These are phyloP conservation scores for Cephalopholis sonnerati DNA, from an alignment of 2,113 vertebrate genomes.

Conservation along the genomic window DNA sequence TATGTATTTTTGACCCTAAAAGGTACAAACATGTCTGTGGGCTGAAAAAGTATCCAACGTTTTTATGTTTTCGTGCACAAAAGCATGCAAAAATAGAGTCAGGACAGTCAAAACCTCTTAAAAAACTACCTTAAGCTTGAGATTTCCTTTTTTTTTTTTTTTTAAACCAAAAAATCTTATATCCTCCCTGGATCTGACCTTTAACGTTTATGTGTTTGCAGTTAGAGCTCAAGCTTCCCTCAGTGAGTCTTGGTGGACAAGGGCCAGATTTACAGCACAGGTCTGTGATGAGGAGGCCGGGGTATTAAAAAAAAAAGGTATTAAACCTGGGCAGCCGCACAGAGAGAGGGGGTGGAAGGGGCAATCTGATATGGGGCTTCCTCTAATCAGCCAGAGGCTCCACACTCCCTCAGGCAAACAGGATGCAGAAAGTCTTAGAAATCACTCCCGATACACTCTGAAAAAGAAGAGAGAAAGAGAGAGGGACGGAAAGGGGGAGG, in stretches of 20 bases:
- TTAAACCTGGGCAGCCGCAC: slow-evolving; percentile 53
- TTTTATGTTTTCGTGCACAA: too few relatives aligned
- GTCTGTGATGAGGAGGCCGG: slow-evolving; percentile 28
- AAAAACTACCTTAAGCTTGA: neutral
- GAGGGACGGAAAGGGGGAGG: neutral
- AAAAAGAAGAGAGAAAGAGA: slow-evolving; percentile 2
- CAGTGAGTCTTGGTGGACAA: neutral
- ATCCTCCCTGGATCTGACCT: neutral
- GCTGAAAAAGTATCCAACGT: too few relatives aligned
- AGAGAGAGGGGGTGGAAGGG: slow-evolving; percentile 9
- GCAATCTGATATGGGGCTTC: slow-evolving; percentile 73
- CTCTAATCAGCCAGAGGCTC: slow-evolving; percentile 83
- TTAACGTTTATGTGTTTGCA: neutral
- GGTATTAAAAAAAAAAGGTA: slow-evolving; percentile 45
- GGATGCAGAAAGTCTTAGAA: slow-evolving; percentile 62
- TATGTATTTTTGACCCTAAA: too few relatives aligned
- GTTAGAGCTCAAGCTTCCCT: neutral
- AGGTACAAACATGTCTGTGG: too few relatives aligned
- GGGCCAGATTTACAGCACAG: slow-evolving; percentile 37
- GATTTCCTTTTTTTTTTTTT: neutral
- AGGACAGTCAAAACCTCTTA: too few relatives aligned
- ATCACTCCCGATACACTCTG: slow-evolving; percentile 36
- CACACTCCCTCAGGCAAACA: slow-evolving; percentile 70
- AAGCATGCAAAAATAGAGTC: too few relatives aligned
- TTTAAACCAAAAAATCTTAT: neutral